Evolutionary conservation across 2,888 invertebrate genomes (phyloP), one percentile per base, ranked within the genome.

Genomic region (Tiphia femorata): DNA sequence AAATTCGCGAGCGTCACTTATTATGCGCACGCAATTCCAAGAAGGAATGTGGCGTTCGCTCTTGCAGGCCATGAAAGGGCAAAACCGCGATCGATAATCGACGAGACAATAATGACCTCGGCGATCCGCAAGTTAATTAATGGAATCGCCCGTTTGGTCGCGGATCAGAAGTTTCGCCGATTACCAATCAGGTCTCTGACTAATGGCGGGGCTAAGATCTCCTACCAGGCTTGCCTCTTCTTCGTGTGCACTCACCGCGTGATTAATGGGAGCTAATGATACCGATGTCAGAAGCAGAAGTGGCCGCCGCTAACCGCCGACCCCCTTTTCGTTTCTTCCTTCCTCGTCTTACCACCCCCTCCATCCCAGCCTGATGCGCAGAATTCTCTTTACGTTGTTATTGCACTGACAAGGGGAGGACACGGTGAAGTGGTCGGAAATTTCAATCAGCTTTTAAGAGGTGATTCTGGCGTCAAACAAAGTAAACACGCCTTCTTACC

Each of bases 261-360:
- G 70, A 70, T 70, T 70, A 70, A 70, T 54, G 62, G 42, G 42
- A 38, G 38, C 56, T 44, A 44, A 57, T 61, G 69, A 63, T 64
- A 61, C 56, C 56, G 50, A 55, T 38, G 67, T 64, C 71, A 50
- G 38, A 30, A 46, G 30, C 69, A 67, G 67, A 52, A 60, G 52
- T 47, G 50, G 58, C 38, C 58, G 21, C 49, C 55, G 25, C 5
- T 23, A 21, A 3, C 1, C n/a, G 16, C 1, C 21, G 17, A 4
- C 17, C 38, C 30, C 16, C 47, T 29, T 12, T 21, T 25, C 38
- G 49, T 58, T 47, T 44, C 47, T 52, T 57, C 25, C 12, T 40
- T 21, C 40, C 21, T 40, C 25, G 5, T 8, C 25, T n/a, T n/a
- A n/a, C n/a, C n/a, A n/a, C n/a, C n/a, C n/a, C n/a, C n/a, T n/a